A percentile compares a stretch with the other conserved stretches of the same genome.
Evolutionary conservation across 2,113 vertebrate species (phyloP).

Genomic region (Tringa solitaria): DNA sequence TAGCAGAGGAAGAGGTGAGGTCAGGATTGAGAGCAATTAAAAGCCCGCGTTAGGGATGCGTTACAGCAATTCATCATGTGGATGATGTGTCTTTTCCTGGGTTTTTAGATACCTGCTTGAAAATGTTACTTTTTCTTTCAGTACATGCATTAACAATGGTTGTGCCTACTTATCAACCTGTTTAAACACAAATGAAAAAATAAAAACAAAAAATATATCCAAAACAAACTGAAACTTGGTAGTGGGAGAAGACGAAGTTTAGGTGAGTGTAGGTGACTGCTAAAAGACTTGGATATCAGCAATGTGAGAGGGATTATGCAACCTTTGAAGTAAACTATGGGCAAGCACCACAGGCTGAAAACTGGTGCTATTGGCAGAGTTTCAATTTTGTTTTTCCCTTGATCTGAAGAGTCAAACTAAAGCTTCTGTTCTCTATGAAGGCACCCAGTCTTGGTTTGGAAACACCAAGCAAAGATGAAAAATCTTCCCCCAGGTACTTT

Average conservation of each 20-base stretch:
- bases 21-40: background rate
- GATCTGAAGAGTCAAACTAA: background rate
- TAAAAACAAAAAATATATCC: background rate
- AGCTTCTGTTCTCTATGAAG: background rate
- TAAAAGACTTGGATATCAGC: background rate
- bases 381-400: background rate
- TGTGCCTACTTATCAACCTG: background rate
- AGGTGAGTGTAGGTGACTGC: background rate
- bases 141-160: background rate
- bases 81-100: background rate
- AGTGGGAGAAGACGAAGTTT: background rate
- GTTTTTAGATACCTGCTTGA: background rate
- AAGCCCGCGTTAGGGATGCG: background rate
- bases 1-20: background rate
- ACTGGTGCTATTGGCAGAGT: background rate
- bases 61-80: rapidly evolving
- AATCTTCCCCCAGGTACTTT: background rate
- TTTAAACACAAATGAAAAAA: background rate
- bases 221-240: background rate
- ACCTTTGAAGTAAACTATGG: background rate
- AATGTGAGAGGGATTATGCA: background rate
- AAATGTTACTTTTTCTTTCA: background rate
- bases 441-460: background rate
- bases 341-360: background rate
- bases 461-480: background rate